phyloP scores from a whole-genome alignment of 1,140 invertebrate genomes.

The Ridgeia piscesae region DNA sequence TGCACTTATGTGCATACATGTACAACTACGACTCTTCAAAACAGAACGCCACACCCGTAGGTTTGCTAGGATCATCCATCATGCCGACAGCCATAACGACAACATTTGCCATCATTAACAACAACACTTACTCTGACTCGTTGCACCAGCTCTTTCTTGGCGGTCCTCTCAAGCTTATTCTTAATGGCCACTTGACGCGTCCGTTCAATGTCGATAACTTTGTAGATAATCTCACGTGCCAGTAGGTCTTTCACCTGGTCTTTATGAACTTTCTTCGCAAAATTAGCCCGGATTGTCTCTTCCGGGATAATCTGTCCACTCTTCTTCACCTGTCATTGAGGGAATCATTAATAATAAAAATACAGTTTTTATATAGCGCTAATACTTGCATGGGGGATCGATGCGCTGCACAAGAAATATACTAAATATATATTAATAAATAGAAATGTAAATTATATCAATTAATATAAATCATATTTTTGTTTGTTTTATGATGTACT shows the following conservation, averaged over 20 bases:
- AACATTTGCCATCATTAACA: background rate
- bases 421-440: too few relatives aligned
- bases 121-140: conserved; percentile 47
- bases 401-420: too few relatives aligned
- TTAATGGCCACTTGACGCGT: conserved; percentile 51
- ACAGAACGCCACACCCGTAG: too few relatives aligned
- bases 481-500: too few relatives aligned
- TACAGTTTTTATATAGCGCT: too few relatives aligned
- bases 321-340: conserved; percentile 42
- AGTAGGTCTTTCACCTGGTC: conserved; percentile 53
- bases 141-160: conserved; percentile 55
- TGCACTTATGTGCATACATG: background rate
- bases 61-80: too few relatives aligned
- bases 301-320: conserved; percentile 51
- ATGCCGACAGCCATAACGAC: background rate
- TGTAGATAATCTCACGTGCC: conserved; percentile 55
- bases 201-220: conserved; percentile 54
- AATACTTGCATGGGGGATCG: too few relatives aligned
- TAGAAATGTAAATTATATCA: too few relatives aligned
- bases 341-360: background rate
- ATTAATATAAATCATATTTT: too few relatives aligned
- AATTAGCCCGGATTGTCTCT: conserved; percentile 50
- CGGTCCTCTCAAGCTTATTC: conserved; percentile 54
- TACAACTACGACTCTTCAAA: background rate
- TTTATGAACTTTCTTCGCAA: conserved; percentile 52